Evolutionary conservation across 2,797 vertebrate genomes (phyloP), one percentile per base, ranked within the genome.

Genomic region (Otolemur crassicaudatus): DNA sequence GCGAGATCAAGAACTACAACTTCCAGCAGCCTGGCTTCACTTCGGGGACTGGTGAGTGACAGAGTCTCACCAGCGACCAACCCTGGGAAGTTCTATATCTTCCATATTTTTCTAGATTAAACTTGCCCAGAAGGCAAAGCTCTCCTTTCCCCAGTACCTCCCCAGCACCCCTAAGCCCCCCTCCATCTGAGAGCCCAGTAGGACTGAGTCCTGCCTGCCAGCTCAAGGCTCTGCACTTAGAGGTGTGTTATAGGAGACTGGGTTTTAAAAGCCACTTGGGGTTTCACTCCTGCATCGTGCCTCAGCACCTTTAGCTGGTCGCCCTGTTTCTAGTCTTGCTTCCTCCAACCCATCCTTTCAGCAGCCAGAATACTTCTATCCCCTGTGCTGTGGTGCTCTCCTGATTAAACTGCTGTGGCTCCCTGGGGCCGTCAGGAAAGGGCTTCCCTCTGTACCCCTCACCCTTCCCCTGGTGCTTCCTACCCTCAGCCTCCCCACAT

Each of bases 1-100:
- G 98, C 95, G 99, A 99, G 97, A 99, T 99, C 95, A 99, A 99
- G 97, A 99, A 99, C 96, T 99, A 99, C 98, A 99, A 99, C 98
- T 99, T 99, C 98, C 99, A 99, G 98, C 99, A 98, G 34, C 99
- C 99, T 25, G 99, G 99, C 80, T 99, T 99, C 98, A 99, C 99
- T 96, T 99, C 99, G 3, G 99, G 99, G 94, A 99, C 99, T 31
- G 99, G 99, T 99, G 97, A 99, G 98, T 96, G 90, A 22, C 11
- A 1, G 72, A 20, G 29, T n/a, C 69, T 31, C 37, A 73, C 58
- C 73, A 10, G 58, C 27, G n/a, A 22, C 70, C 92, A 19, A 79
- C 20, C 82, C 56, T 34, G 72, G 60, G 60, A 19, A 27, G 40
- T 49, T 25, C 25, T 77, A 60, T 5, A 22, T 67, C 56, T 86